Percentiles rank a stretch among this genome's conserved stretches.
Evolutionary conservation across 2,113 vertebrate species (phyloP).

Genomic region (Plotosus lineatus): DNA sequence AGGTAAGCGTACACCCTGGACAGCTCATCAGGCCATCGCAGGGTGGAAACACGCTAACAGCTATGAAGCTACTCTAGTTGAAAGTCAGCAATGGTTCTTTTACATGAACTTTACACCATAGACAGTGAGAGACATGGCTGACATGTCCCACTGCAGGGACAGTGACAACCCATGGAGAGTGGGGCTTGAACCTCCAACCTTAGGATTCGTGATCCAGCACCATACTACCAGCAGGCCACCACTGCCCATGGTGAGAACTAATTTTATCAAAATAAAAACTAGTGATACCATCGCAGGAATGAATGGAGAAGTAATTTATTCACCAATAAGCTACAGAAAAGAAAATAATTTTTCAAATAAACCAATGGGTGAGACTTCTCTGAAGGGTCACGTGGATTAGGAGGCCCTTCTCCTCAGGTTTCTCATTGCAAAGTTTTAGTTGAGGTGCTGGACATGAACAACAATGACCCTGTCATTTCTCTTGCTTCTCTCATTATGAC

Average conservation of each 20-base stretch:
- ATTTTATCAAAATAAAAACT: conserved; percentile 59
- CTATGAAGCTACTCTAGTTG: no score
- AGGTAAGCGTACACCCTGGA: no score
- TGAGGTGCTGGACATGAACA: conserved; percentile 48
- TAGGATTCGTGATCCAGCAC: no score
- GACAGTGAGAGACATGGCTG: no score
- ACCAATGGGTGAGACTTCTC: conserved; percentile 38
- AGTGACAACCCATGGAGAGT: no score
- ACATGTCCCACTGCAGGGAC: no score
- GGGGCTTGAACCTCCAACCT: no score
- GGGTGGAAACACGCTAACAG: no score
- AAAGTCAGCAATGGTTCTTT: no score
- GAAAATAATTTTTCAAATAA: conserved; percentile 20
- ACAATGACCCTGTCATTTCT: conserved; percentile 46
- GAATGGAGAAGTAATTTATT: conserved; percentile 53
- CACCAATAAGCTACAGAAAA: conserved; percentile 28
- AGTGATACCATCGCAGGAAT: conserved; percentile 59
- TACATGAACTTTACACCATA: no score
- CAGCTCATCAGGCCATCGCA: no score
- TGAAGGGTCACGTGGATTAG: conserved; percentile 33
- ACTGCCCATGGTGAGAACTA: conserved; percentile 39
- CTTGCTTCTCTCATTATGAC: conserved; percentile 11
- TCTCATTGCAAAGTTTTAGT: conserved; percentile 51
- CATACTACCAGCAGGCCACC: no score
- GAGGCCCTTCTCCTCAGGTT: conserved; percentile 33